Evolutionary conservation across 2,888 invertebrate species (phyloP).

Genomic region (Thecophora atra): DNA sequence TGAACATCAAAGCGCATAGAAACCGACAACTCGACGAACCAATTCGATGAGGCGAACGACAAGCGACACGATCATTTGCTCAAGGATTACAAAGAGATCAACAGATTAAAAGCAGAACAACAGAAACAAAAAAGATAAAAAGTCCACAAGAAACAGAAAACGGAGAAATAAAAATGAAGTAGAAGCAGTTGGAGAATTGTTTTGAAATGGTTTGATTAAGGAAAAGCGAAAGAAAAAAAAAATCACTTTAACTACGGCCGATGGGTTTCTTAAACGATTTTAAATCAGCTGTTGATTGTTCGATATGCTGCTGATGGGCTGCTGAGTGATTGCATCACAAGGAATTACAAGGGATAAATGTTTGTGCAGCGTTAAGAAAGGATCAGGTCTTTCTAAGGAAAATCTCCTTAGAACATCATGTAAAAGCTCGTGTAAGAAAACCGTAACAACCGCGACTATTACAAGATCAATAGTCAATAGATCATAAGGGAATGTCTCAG

Average conservation of each 20-base stretch:
- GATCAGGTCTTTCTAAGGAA: not conserved
- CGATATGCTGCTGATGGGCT: not conserved
- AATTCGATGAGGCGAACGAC: conserved; percentile 32
- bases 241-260: conserved; percentile 26
- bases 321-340: not conserved
- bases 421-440: not conserved
- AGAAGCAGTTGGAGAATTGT: not conserved
- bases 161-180: not conserved
- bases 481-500: too few species aligned
- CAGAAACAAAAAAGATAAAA: not conserved
- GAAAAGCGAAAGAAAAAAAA: not conserved
- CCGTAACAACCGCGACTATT: not conserved
- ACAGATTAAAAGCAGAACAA: not conserved
- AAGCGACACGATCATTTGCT: conserved; percentile 21
- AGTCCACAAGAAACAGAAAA: not conserved
- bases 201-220: not conserved
- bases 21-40: conserved; percentile 16
- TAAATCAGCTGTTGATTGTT: conserved; percentile 47
- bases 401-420: not conserved
- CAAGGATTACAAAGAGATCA: not conserved
- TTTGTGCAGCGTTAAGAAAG: not conserved
- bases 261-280: conserved; percentile 53
- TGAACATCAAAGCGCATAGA: conserved; percentile 57
- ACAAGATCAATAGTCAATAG: not conserved
- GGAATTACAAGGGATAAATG: not conserved